These are phyloP conservation scores for Amphiprion ocellaris DNA, from an alignment of 2,113 vertebrate species.

Conservation along the genomic window DNA sequence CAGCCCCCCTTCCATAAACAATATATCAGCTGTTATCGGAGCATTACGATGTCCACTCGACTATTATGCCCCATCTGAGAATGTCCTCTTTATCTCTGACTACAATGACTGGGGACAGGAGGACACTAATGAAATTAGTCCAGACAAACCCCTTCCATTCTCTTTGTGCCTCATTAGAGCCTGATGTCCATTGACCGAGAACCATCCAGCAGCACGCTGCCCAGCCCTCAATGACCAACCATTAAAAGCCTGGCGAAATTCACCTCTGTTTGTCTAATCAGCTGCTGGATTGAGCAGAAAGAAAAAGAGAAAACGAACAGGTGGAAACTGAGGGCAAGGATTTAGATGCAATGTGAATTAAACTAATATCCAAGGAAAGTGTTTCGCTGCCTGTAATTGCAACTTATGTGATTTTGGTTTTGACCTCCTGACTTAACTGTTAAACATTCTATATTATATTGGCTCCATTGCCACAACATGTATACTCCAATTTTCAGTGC, in stretches of 20 bases:
- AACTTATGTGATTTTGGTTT: too few relatives aligned
- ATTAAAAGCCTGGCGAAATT: conserved; percentile 40
- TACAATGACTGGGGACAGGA: conserved; percentile 61
- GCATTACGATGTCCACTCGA: conserved; percentile 23
- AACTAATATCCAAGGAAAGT: too few relatives aligned
- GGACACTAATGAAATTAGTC: conserved; percentile 71
- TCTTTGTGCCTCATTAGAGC: conserved; percentile 71
- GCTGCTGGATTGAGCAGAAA: conserved; percentile 10
- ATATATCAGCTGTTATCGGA: conserved; percentile 48
- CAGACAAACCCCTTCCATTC: conserved; percentile 63
- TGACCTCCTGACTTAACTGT: too few relatives aligned
- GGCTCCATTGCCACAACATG: too few relatives aligned
- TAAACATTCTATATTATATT: too few relatives aligned
- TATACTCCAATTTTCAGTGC: too few relatives aligned
- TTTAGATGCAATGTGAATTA: too few relatives aligned
- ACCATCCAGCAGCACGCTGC: conserved; percentile 29
- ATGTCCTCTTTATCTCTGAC: conserved; percentile 60
- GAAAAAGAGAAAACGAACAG: conserved; percentile 5
- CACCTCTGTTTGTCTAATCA: conserved; percentile 56
- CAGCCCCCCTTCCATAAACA: conserved; percentile 29
- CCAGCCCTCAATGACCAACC: conserved; percentile 40
- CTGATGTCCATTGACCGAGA: conserved; percentile 52
- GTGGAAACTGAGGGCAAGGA: not conserved
- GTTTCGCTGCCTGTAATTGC: too few relatives aligned
- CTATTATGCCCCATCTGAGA: conserved; percentile 44